A percentile compares a stretch with the other conserved stretches of the same genome.
These are phyloP conservation scores for Lymantria dispar DNA, from an alignment of 2,888 invertebrate genomes.

Conservation along the genomic window DNA sequence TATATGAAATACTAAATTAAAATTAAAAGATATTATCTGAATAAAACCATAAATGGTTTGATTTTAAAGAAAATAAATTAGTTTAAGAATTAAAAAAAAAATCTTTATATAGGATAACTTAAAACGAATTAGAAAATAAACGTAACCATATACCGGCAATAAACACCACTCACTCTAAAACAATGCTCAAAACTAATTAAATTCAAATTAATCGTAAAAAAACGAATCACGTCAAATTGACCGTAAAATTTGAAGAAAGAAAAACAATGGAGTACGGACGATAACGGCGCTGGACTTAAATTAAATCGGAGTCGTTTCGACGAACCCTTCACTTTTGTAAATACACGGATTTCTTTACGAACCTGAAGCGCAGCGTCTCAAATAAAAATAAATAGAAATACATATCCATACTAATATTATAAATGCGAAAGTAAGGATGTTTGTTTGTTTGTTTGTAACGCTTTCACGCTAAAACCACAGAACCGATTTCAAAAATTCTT, in stretches of 20 bases:
- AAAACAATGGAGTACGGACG: constrained; percentile 77
- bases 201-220: constrained; percentile 75
- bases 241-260: constrained; percentile 80
- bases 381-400: too few relatives aligned
- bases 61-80: too few relatives aligned
- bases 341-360: constrained; percentile 36
- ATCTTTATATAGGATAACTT: too few relatives aligned
- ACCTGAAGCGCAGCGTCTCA: background rate
- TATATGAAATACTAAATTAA: too few relatives aligned
- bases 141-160: constrained; percentile 1
- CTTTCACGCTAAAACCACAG: too few relatives aligned
- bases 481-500: too few relatives aligned
- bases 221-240: constrained; percentile 79
- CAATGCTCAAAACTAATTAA: constrained; percentile 74
- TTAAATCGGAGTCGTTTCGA: constrained; percentile 77
- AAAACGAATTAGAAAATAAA: background rate
- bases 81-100: too few relatives aligned
- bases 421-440: too few relatives aligned
- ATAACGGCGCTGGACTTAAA: constrained; percentile 78
- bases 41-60: too few relatives aligned
- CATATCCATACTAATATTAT: too few relatives aligned
- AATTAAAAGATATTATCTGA: too few relatives aligned
- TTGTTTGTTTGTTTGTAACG: too few relatives aligned
- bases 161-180: constrained; percentile 31
- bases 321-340: constrained; percentile 69